A percentile compares a stretch with the other conserved stretches of the same genome.
Evolutionary conservation across 1,140 invertebrate species (phyloP).

Genomic region (Notospermus geniculatus): DNA sequence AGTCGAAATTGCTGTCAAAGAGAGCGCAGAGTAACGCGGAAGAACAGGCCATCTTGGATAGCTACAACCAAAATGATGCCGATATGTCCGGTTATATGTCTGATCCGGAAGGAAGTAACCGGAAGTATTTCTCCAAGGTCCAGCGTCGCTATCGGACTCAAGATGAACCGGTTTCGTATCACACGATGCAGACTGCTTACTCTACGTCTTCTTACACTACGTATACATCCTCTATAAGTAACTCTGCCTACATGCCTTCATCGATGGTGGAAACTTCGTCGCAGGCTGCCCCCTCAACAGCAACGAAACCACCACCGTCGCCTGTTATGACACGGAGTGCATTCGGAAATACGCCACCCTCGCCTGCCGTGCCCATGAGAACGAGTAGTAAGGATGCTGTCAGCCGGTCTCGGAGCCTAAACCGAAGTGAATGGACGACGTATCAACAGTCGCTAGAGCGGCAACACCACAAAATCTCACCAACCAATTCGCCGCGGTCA

Average conservation of each 20-base stretch:
- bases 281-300: conserved; percentile 25
- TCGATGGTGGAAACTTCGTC: conserved; percentile 20
- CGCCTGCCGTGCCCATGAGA: conserved; percentile 55
- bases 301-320: conserved; percentile 41
- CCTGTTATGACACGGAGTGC: conserved; percentile 33
- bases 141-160: too few species aligned
- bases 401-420: conserved; percentile 25
- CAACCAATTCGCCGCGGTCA: too few species aligned
- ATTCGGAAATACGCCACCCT: conserved; percentile 62
- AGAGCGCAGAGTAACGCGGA: conserved; percentile 41
- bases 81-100: too few species aligned
- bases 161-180: too few species aligned
- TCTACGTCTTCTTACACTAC: too few species aligned
- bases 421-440: conserved; percentile 17
- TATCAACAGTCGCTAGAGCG: conserved; percentile 31
- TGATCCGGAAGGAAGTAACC: too few species aligned
- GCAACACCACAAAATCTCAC: conserved; percentile 54
- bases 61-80: conserved; percentile 16
- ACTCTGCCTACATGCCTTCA: conserved; percentile 21
- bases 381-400: conserved; percentile 45
- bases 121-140: too few species aligned
- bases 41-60: conserved; percentile 33
- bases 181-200: too few species aligned
- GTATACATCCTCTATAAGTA: neutral
- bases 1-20: conserved; percentile 46